Evolutionary conservation across 2,888 invertebrate species (phyloP).

Genomic region (Trachelus stipa): DNA sequence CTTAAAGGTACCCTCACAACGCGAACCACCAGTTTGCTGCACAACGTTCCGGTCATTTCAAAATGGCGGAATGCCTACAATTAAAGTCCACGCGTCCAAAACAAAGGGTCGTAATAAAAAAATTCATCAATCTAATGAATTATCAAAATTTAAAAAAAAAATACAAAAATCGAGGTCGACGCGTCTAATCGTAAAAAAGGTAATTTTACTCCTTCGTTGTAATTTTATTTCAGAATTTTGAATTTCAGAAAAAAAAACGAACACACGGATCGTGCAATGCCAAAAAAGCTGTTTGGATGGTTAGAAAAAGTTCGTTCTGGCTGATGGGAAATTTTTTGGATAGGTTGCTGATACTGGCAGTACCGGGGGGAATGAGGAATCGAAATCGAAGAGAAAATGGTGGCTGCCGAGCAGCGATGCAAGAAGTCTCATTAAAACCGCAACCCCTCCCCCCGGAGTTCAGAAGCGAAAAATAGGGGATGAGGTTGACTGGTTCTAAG

Average conservation of each 20-base stretch:
- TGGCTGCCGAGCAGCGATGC: conserved; percentile 27
- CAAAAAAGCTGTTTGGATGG: background rate
- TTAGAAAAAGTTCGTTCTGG: background rate
- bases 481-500: background rate
- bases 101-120: background rate
- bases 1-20: background rate
- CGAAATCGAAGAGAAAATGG: background rate
- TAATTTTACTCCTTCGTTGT: too few species aligned
- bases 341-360: background rate
- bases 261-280: too few species aligned
- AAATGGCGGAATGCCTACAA: background rate
- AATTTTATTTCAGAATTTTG: background rate
- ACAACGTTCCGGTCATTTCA: background rate
- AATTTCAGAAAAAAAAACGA: background rate
- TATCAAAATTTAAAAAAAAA: background rate
- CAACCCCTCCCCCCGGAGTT: conserved; percentile 13
- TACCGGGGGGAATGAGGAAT: background rate
- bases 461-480: background rate
- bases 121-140: background rate
- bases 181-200: too few species aligned
- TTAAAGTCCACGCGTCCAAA: background rate
- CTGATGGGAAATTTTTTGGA: background rate
- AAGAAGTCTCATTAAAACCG: conserved; percentile 48
- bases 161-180: too few species aligned
- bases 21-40: background rate